Conservation (phyloP, 2,888 invertebrate genomes). For the Phyllotreta cruciferae region DNA sequence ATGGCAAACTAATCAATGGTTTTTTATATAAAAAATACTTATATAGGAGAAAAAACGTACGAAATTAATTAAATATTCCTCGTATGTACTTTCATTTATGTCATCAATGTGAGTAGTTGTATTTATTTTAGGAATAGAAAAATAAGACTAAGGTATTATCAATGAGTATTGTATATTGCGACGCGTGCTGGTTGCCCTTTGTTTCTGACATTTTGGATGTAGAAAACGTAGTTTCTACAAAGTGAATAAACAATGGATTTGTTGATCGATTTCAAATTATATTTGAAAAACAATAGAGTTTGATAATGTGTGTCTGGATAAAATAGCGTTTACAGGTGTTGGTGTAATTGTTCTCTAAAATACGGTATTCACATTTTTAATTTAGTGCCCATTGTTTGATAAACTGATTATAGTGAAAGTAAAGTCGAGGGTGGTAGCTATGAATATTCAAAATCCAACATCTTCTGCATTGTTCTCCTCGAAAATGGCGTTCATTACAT, state of each 20-base stretch:
- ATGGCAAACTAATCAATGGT: no score
- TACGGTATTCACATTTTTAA: conserved; percentile 20
- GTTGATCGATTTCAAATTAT: conserved; percentile 35
- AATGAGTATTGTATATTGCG: conserved; percentile 18
- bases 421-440: conserved; percentile 20
- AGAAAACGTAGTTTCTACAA: conserved; percentile 25
- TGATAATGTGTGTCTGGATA: conserved; percentile 14
- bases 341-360: conserved; percentile 26
- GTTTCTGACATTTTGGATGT: conserved; percentile 23
- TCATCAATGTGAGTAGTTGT: no score
- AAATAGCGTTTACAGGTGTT: conserved; percentile 15
- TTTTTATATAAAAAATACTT: no score
- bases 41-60: no score
- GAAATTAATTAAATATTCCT: no score
- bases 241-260: conserved; percentile 31
- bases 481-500: neutral
- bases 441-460: neutral
- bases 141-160: conserved; percentile 14
- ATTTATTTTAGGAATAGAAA: neutral
- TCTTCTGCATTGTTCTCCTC: neutral
- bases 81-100: no score
- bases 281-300: conserved; percentile 31
- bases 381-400: conserved; percentile 28
- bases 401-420: conserved; percentile 29
- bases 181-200: conserved; percentile 20